These are phyloP conservation scores for Leguminivora glycinivorella DNA, from an alignment of 1,140 invertebrate genomes.

Conservation along the genomic window DNA sequence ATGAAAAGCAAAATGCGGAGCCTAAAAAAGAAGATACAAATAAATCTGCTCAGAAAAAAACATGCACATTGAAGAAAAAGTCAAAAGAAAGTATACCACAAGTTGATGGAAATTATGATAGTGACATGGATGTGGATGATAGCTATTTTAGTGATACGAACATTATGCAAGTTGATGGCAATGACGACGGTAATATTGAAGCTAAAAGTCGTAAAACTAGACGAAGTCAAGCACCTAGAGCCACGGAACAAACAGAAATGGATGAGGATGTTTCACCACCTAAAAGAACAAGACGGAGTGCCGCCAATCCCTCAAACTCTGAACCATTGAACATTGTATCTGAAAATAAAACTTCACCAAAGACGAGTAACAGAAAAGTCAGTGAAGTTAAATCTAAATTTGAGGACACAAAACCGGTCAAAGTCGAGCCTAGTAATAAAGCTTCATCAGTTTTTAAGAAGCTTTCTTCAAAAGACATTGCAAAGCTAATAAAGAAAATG, in stretches of 20 bases:
- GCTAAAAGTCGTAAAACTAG: slow-evolving; percentile 42
- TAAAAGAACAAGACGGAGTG: slow-evolving; percentile 48
- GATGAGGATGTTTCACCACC: slow-evolving; percentile 57
- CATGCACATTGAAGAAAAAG: slow-evolving; percentile 38
- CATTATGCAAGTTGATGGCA: slow-evolving; percentile 63
- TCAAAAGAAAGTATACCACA: slow-evolving; percentile 70
- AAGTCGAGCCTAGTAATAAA: slow-evolving; percentile 21
- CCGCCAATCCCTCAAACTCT: slow-evolving; percentile 30
- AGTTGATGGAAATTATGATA: slow-evolving; percentile 80
- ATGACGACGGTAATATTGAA: slow-evolving; percentile 45
- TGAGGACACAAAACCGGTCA: slow-evolving; percentile 19
- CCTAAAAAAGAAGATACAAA: slow-evolving; percentile 42
- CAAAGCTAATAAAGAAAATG: not conserved
- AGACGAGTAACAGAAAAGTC: slow-evolving; percentile 34
- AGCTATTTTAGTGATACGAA: slow-evolving; percentile 36
- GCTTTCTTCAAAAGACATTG: not conserved
- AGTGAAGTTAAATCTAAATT: slow-evolving; percentile 20
- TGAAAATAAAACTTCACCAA: slow-evolving; percentile 31
- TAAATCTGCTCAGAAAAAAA: slow-evolving; percentile 38
- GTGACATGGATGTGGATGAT: slow-evolving; percentile 23
- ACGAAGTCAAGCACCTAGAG: slow-evolving; percentile 38
- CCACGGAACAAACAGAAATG: slow-evolving; percentile 38
- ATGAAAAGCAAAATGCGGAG: slow-evolving; percentile 45
- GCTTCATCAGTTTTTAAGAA: not conserved
- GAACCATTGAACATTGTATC: slow-evolving; percentile 23